Conservation (phyloP, 2,797 vertebrate species). For the Uromys caudimaculatus region DNA sequence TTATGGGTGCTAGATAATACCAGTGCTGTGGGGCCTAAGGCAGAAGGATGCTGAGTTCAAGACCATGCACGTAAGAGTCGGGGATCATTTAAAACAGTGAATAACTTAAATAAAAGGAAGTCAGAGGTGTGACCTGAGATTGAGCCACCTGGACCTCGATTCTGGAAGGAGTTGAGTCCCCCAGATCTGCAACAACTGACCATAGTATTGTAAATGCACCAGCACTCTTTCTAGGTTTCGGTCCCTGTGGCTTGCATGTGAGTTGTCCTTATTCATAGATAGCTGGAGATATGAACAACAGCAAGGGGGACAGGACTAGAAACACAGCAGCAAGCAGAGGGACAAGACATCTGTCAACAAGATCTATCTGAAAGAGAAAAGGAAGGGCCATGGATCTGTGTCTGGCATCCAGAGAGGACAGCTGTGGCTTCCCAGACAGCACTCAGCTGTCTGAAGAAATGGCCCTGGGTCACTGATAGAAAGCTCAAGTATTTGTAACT, state of each 20-base stretch:
- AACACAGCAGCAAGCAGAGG: background rate
- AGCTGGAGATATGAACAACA: background rate
- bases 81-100: background rate
- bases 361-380: background rate
- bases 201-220: slow-evolving; percentile 21
- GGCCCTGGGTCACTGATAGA: background rate
- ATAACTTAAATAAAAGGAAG: background rate
- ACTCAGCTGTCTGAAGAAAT: background rate
- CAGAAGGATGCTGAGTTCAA: background rate
- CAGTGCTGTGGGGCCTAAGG: background rate
- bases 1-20: background rate
- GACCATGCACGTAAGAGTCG: background rate
- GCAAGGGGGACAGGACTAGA: background rate
- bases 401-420: background rate
- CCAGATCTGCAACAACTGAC: slow-evolving; percentile 33
- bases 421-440: background rate
- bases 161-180: slow-evolving; percentile 6
- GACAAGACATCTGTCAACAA: background rate
- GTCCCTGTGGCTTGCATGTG: background rate
- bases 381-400: background rate
- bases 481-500: background rate
- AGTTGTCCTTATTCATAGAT: background rate
- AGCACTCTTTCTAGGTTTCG: slow-evolving; percentile 30
- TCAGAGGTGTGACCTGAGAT: background rate
- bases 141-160: slow-evolving; percentile 18